Conservation (phyloP, 2,113 vertebrate species). For the Neomonachus schauinslandi region DNA sequence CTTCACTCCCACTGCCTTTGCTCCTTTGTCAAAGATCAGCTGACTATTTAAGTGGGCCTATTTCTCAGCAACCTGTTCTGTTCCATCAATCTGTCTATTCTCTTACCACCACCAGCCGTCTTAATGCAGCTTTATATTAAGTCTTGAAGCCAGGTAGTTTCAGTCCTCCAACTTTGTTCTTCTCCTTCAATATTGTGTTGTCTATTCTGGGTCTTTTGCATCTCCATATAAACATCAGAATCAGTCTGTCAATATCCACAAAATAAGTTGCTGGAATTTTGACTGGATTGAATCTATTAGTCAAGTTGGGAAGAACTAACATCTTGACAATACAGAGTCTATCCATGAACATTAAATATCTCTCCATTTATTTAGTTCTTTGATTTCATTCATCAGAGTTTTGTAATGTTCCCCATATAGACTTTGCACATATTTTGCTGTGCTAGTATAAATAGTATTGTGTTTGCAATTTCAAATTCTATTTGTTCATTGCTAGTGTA, state of each 20-base stretch:
- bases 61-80: background rate
- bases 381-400: background rate
- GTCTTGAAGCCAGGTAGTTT: background rate
- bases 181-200: background rate
- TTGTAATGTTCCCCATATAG: background rate
- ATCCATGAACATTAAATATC: background rate
- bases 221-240: background rate
- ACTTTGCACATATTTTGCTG: background rate
- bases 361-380: background rate
- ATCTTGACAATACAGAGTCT: background rate
- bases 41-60: background rate
- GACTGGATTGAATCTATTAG: background rate
- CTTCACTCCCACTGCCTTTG: background rate
- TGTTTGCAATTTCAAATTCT: background rate
- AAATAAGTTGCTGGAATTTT: background rate
- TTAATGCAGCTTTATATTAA: background rate
- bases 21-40: background rate
- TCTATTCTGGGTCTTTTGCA: background rate
- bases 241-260: background rate
- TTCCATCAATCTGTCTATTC: background rate
- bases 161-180: background rate
- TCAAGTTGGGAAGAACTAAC: background rate
- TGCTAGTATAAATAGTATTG: background rate
- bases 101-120: background rate
- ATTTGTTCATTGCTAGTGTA: background rate